Conservation (phyloP, 1,140 invertebrate genomes). For the Physella acuta region DNA sequence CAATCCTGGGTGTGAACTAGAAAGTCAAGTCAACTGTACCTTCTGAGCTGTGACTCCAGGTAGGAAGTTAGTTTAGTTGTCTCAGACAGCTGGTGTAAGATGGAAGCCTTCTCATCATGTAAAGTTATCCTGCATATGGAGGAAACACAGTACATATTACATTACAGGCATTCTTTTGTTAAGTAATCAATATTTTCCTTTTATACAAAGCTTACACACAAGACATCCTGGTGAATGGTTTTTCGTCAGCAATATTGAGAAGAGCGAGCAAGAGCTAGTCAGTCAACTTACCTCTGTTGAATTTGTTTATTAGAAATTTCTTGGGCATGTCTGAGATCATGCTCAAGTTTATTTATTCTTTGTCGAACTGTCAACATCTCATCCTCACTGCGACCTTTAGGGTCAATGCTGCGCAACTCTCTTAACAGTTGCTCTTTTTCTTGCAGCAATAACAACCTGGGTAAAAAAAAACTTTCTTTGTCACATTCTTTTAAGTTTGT, state of each 20-base stretch:
- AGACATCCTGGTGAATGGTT: too few relatives aligned
- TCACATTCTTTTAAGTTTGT: too few relatives aligned
- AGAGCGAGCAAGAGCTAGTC: too few relatives aligned
- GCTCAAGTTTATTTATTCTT: conserved; percentile 83
- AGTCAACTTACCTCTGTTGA: conserved; percentile 68
- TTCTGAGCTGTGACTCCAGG: conserved; percentile 86
- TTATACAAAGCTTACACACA: too few relatives aligned
- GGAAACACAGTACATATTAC: too few relatives aligned
- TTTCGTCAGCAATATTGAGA: too few relatives aligned
- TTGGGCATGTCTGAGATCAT: conserved; percentile 85
- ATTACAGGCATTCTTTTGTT: too few relatives aligned
- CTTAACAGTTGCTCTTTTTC: conserved; percentile 91
- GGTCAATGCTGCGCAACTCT: conserved; percentile 85
- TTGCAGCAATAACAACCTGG: conserved; percentile 81
- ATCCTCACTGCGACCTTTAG: conserved; percentile 77
- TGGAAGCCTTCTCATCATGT: conserved; percentile 87
- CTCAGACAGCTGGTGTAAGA: conserved; percentile 84
- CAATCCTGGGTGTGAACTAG: background rate
- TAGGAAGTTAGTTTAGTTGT: conserved; percentile 84
- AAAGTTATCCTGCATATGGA: conserved; percentile 74
- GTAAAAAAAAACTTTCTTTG: too few relatives aligned
- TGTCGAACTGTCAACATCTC: conserved; percentile 82
- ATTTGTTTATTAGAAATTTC: conserved; percentile 92
- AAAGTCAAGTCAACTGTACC: conserved; percentile 35
- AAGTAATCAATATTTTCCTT: too few relatives aligned